Conservation (phyloP, 2,797 vertebrate genomes). For the Paguma larvata region DNA sequence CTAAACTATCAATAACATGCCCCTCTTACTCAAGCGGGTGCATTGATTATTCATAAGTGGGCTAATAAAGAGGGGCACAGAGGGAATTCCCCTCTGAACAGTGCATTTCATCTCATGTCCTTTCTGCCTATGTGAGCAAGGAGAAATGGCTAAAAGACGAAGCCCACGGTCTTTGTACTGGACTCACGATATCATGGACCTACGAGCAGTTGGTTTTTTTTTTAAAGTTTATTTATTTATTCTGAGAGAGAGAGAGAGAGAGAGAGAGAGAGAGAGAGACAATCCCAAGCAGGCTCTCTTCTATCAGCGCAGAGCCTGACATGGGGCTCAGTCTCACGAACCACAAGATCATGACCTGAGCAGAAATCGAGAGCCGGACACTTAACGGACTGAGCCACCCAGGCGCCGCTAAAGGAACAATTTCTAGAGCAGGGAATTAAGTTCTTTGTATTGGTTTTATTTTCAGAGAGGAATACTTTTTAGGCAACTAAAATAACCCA, state of each 20-base stretch:
- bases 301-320: too few relatives aligned
- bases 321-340: too few relatives aligned
- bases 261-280: too few relatives aligned
- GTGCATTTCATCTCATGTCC: neutral
- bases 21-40: neutral
- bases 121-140: neutral
- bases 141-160: constrained; percentile 39
- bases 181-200: neutral
- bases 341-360: too few relatives aligned
- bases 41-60: neutral
- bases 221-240: too few relatives aligned
- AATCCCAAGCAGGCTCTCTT: too few relatives aligned
- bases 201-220: neutral
- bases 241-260: too few relatives aligned
- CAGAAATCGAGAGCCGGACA: too few relatives aligned
- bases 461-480: neutral
- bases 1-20: neutral
- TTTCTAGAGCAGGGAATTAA: neutral
- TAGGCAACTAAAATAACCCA: constrained; percentile 14
- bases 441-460: neutral
- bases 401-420: neutral
- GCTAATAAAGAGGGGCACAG: neutral
- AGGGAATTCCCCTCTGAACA: constrained; percentile 23
- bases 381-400: too few relatives aligned
- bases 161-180: neutral